Base-by-base conservation (phyloP, 2,888 invertebrate genomes). In the Melanophora roralis region DNA sequence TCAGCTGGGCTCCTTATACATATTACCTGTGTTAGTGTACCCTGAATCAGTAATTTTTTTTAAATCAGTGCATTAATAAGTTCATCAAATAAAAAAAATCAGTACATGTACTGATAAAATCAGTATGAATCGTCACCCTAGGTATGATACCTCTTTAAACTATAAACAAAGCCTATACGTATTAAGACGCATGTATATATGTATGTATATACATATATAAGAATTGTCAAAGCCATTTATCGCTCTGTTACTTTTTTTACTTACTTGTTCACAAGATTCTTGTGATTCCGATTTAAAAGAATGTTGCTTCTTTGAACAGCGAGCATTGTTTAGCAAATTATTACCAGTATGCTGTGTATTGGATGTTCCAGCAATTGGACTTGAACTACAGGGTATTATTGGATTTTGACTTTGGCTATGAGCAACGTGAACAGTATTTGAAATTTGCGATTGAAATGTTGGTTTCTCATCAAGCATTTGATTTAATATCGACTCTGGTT, bases 401-500 rank as follows among this genome's bases (percentile, higher is more conserved):
- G 60, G 19, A 68, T 67, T 67, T 27, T 65, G 32, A 43, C 16
- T 60, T 45, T 68, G 60, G 16, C 34, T 69, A 1, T 71, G 74
- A 16, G 27, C 5, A 23, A 68, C 36, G 9, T 68, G 64, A 23
- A 27, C 27, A 23, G 40, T 21, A 60, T 45, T 60, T 51, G 73
- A 5, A 1, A 57, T 59, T 45, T 78, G 82, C 2, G 65, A 43
- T 55, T 79, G 76, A 64, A 85, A 84, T 21, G 84, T 78, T 78
- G 86, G 84, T 67, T 90, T 90, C 85, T 92, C 91, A 81, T 92
- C 92, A 83, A 93, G 90, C 89, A 83, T 89, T 81, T 92, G 92
- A 84, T 86, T 93, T 81, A 97, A 89, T 8, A 93, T 92, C 1
- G 97, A 97, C 73, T 93, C 94, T 0, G 96, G 96, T 90, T 98